A percentile compares a stretch with the other conserved stretches of the same genome.
Conservation (phyloP, 30 jellyfish, hydroid and myxozoan species). For the Aurelia aurita region DNA sequence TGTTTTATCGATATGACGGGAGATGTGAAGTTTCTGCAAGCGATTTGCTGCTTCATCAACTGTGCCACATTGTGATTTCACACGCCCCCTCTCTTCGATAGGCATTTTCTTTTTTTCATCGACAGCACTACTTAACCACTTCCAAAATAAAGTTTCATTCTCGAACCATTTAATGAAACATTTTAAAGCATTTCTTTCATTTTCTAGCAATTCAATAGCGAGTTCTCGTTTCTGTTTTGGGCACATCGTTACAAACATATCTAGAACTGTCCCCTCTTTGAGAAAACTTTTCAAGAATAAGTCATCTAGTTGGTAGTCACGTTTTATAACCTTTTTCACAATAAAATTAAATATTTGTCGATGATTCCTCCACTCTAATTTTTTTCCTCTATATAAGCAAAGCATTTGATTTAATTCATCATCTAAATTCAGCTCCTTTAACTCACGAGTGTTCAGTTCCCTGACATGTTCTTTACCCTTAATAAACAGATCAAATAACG, state of each 20-base stretch:
- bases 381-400: background rate
- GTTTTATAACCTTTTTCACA: background rate
- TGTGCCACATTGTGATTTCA: background rate
- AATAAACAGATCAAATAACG: conserved; percentile 14
- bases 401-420: background rate
- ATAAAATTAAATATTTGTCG: background rate
- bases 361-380: conserved; percentile 23
- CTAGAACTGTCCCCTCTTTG: conserved; percentile 2
- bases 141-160: conserved; percentile 80
- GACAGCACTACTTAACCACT: conserved; percentile 83
- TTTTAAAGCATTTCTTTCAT: conserved; percentile 27
- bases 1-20: too few relatives aligned
- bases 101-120: conserved; percentile 2
- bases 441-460: background rate
- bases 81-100: background rate
- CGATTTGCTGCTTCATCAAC: background rate
- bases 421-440: background rate
- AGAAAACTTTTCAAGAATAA: background rate
- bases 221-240: background rate
- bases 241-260: background rate
- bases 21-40: too few relatives aligned
- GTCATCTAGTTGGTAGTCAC: background rate
- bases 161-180: conserved; percentile 60
- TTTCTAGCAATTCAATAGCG: conserved; percentile 9
- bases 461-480: too few relatives aligned